Evolutionary conservation across 2,888 invertebrate genomes (phyloP).

Genomic region (Cepaea hortensis): DNA sequence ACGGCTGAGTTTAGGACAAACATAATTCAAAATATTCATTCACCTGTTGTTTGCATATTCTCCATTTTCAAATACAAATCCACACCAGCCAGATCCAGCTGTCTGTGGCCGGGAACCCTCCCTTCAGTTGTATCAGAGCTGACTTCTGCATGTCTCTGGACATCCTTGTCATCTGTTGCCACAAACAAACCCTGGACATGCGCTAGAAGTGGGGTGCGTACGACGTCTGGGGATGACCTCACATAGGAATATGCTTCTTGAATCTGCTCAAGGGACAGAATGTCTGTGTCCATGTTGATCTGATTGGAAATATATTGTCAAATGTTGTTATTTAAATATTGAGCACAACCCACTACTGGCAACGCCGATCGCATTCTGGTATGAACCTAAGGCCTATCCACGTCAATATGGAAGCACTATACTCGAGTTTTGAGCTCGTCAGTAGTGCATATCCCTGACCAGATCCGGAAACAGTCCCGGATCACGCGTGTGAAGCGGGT

Average conservation of each 20-base stretch:
- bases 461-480: no score
- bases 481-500: no score
- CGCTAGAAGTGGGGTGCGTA: constrained; percentile 62
- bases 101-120: neutral
- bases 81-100: constrained; percentile 47
- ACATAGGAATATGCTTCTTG: constrained; percentile 55
- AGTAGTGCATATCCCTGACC: no score
- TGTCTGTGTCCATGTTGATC: constrained; percentile 41
- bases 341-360: no score
- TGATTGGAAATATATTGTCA: constrained; percentile 9
- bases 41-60: constrained; percentile 69
- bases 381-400: no score
- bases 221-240: constrained; percentile 54
- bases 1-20: no score
- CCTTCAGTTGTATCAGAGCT: neutral
- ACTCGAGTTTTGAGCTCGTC: no score
- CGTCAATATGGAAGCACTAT: no score
- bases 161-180: constrained; percentile 17
- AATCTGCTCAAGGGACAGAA: constrained; percentile 58
- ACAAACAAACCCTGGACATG: constrained; percentile 61
- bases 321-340: no score
- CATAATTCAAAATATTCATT: neutral
- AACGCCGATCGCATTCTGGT: no score
- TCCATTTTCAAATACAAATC: constrained; percentile 68
- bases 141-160: neutral